Conservation (phyloP, 1,140 invertebrate species). For the Dufourea novaeangliae region DNA sequence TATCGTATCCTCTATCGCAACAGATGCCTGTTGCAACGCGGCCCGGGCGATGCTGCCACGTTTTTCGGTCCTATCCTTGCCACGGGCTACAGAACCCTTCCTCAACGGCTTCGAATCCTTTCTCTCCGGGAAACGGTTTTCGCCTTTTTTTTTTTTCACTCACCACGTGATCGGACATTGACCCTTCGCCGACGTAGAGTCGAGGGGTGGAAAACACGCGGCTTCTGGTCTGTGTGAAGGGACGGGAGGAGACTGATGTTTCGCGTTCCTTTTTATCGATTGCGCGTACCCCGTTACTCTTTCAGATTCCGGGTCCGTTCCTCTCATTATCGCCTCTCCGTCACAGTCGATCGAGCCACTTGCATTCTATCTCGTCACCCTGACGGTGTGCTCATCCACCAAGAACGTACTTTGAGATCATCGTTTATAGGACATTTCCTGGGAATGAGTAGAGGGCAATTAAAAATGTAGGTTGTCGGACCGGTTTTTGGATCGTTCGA, state of each 20-base stretch:
- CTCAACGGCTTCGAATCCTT: constrained; percentile 39
- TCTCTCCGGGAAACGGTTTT: constrained; percentile 60
- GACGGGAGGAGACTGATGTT: constrained; percentile 60
- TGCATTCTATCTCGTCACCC: too few relatives aligned
- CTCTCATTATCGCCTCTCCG: constrained; percentile 6
- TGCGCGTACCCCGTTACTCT: constrained; percentile 47
- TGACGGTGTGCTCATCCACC: too few relatives aligned
- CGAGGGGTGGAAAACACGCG: constrained; percentile 65
- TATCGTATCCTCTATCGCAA: constrained; percentile 77
- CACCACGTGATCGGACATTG: constrained; percentile 66
- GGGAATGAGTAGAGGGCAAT: too few relatives aligned
- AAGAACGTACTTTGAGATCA: too few relatives aligned
- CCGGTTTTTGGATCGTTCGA: too few relatives aligned
- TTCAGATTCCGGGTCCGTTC: constrained; percentile 31
- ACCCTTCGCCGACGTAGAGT: constrained; percentile 62
- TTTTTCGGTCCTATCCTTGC: constrained; percentile 68
- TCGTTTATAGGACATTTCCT: too few relatives aligned
- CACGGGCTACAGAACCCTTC: constrained; percentile 1
- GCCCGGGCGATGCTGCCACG: constrained; percentile 66
- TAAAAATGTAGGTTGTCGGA: too few relatives aligned
- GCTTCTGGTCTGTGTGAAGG: constrained; percentile 45
- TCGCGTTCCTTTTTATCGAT: constrained; percentile 58
- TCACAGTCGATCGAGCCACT: constrained; percentile 24
- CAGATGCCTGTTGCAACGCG: constrained; percentile 80
- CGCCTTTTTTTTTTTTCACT: constrained; percentile 58